A percentile compares a stretch with the other conserved stretches of the same genome.
Evolutionary conservation across 92 coral and sea anemone species (phyloP).

Genomic region (Phenganax subtilis): DNA sequence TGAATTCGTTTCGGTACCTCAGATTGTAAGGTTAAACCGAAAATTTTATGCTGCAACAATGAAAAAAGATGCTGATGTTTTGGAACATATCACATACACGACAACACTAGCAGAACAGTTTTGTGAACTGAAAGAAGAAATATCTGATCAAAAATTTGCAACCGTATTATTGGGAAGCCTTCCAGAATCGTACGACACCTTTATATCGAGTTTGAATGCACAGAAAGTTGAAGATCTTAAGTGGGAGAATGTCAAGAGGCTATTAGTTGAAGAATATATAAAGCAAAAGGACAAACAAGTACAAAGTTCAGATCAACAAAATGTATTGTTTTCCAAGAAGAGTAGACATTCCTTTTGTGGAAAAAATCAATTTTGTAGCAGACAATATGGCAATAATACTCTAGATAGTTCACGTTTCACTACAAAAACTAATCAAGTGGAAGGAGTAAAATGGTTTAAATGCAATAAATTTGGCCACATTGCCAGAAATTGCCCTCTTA

Average conservation of each 20-base stretch:
- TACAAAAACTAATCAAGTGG: background rate
- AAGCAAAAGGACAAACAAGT: conserved; percentile 40
- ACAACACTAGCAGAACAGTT: conserved; percentile 45
- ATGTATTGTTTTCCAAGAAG: background rate
- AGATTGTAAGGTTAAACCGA: conserved; percentile 29
- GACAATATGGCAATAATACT: background rate
- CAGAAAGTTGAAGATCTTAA: conserved; percentile 52
- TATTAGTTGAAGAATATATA: conserved; percentile 48
- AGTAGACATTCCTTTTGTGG: background rate
- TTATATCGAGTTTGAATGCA: conserved; percentile 54
- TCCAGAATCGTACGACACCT: conserved; percentile 59
- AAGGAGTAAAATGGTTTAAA: background rate
- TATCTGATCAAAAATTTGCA: conserved; percentile 60
- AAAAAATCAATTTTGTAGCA: background rate
- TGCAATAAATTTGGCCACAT: conserved; percentile 20
- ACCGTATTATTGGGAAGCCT: conserved; percentile 58
- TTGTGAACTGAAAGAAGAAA: conserved; percentile 50
- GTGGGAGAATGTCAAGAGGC: conserved; percentile 54
- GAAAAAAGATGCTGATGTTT: conserved; percentile 32
- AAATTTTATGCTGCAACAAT: conserved; percentile 38
- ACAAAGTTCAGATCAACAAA: background rate
- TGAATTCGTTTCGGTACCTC: conserved; percentile 33
- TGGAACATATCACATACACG: conserved; percentile 34
- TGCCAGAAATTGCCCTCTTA: conserved; percentile 46
- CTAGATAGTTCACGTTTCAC: background rate